These are phyloP conservation scores for Chaetura pelagica DNA, from an alignment of 2,113 vertebrate genomes.

Conservation along the genomic window DNA sequence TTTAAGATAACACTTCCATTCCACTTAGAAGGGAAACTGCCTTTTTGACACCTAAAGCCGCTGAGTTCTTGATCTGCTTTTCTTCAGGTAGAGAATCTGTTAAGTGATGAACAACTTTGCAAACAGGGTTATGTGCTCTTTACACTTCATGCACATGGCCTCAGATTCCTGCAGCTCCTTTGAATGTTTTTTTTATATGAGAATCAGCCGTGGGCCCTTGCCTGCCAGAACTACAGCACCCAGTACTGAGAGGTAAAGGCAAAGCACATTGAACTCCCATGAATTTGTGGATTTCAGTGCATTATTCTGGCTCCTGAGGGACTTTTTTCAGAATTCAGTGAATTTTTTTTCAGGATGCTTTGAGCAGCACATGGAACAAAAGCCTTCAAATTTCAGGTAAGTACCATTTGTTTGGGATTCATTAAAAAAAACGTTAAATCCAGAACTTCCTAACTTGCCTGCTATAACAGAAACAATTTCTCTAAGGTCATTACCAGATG, in stretches of 20 bases:
- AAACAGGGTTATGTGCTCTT: background rate
- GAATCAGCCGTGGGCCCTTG: background rate
- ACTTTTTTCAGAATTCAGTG: background rate
- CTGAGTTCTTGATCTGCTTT: background rate
- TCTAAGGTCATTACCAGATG: background rate
- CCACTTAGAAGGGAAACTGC: background rate
- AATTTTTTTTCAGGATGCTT: background rate
- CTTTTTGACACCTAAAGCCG: slow-evolving; percentile 28
- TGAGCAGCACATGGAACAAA: background rate
- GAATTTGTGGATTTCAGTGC: background rate
- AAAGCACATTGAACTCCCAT: background rate
- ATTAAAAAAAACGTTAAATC: background rate
- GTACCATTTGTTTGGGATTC: background rate
- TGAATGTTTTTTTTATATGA: background rate
- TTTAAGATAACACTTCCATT: background rate
- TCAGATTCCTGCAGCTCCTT: background rate
- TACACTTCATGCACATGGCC: background rate
- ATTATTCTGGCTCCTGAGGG: background rate
- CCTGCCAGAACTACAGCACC: background rate
- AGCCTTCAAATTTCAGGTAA: background rate
- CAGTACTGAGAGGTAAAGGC: background rate
- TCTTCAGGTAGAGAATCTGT: slow-evolving; percentile 21
- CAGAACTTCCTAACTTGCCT: background rate
- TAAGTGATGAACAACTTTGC: background rate
- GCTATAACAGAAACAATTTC: background rate